These are phyloP conservation scores for Drosophila borealis DNA, from an alignment of 2,888 invertebrate species.

Conservation along the genomic window DNA sequence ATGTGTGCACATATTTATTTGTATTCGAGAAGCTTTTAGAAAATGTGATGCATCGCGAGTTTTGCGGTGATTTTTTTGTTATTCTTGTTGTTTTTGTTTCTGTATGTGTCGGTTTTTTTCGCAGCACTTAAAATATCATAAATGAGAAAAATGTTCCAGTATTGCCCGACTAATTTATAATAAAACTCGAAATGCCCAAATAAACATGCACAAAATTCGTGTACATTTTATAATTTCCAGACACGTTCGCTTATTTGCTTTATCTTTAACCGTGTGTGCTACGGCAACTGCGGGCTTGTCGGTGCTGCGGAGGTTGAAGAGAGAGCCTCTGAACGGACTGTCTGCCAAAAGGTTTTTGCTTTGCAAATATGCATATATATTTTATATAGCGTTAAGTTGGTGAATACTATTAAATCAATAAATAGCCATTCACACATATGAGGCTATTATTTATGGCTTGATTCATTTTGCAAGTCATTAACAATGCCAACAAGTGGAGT, in stretches of 20 bases:
- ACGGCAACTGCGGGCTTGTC: background rate
- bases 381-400: background rate
- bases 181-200: constrained; percentile 34
- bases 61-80: constrained; percentile 8
- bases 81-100: constrained; percentile 1
- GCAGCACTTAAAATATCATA: constrained; percentile 11
- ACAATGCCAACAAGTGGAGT: background rate
- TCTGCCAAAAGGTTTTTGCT: no score
- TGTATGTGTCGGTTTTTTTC: constrained; percentile 4
- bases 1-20: constrained; percentile 8
- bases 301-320: background rate
- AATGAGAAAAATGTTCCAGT: constrained; percentile 22
- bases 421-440: background rate
- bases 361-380: background rate
- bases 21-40: constrained; percentile 9
- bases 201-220: constrained; percentile 60
- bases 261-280: constrained; percentile 23
- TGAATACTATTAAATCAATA: background rate
- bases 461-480: background rate
- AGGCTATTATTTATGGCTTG: background rate
- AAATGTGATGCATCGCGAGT: constrained; percentile 17
- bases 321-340: no score
- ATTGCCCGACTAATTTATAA: constrained; percentile 27
- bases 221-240: constrained; percentile 69
- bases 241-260: constrained; percentile 66